Conservation (phyloP, 2,113 vertebrate species). For the Cyphotilapia sp. region DNA sequence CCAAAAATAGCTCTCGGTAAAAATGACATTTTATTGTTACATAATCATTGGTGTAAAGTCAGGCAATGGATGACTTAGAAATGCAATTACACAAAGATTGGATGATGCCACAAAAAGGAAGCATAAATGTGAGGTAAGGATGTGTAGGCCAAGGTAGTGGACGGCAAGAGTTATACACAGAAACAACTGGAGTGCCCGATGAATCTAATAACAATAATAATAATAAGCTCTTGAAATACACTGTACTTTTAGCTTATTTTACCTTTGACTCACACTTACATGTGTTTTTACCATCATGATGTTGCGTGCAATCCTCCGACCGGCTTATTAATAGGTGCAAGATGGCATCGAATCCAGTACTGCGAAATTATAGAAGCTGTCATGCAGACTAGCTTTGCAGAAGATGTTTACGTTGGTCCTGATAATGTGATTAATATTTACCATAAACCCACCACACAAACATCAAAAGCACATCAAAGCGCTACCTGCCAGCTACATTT, state of each 20-base stretch:
- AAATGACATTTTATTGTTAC: constrained; percentile 7
- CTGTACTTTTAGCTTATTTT: not conserved
- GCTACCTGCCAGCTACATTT: not conserved
- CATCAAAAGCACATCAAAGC: not conserved
- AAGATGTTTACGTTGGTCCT: not conserved
- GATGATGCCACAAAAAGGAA: not conserved
- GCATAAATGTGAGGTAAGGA: not conserved
- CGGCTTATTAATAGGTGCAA: not conserved
- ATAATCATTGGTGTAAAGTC: constrained; percentile 2
- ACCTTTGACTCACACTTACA: not conserved
- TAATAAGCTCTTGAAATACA: not conserved
- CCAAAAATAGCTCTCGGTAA: constrained; percentile 8
- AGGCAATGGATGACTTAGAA: not conserved
- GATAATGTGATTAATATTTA: not conserved
- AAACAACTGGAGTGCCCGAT: not conserved
- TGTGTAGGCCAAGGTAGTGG: not conserved
- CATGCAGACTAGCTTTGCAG: not conserved
- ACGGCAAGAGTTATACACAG: not conserved
- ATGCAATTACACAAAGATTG: not conserved
- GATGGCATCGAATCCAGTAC: not conserved
- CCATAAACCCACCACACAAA: not conserved
- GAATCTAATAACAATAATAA: not conserved
- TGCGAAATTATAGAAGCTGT: not conserved
- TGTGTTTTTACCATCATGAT: not conserved
- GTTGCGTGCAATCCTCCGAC: not conserved